A percentile compares a stretch with the other conserved stretches of the same genome.
Conservation (phyloP, 2,888 invertebrate genomes). For the Actias luna region DNA sequence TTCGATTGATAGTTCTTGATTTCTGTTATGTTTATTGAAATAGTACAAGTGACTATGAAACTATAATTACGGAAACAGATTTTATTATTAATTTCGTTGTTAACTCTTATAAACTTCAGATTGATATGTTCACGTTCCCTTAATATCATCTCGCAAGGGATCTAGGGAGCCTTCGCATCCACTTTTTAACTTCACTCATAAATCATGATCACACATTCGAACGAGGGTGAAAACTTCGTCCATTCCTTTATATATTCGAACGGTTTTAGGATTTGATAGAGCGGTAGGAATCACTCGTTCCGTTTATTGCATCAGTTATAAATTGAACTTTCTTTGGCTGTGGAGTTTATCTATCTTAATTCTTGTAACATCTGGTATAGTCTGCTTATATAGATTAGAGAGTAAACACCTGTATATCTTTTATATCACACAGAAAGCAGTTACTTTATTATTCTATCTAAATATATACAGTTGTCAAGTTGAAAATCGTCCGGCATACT, state of each 20-base stretch:
- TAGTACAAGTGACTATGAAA: no score
- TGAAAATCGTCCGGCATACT: no score
- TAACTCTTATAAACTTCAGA: conserved; percentile 14
- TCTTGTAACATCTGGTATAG: neutral
- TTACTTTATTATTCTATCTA: no score
- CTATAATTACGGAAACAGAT: neutral
- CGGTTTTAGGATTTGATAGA: conserved; percentile 16
- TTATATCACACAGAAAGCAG: no score
- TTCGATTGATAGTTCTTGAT: no score
- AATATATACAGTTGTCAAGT: no score
- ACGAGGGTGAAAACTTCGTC: conserved; percentile 18
- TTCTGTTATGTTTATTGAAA: no score
- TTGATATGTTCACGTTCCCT: conserved; percentile 17
- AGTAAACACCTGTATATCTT: no score
- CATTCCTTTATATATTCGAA: conserved; percentile 15
- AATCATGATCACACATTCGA: conserved; percentile 24
- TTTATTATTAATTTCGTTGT: conserved; percentile 1
- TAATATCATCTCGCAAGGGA: conserved; percentile 18
- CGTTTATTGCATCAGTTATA: neutral
- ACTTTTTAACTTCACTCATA: conserved; percentile 23
- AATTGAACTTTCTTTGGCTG: neutral
- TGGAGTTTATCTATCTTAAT: neutral
- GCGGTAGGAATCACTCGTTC: conserved; percentile 17
- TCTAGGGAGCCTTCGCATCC: conserved; percentile 17
- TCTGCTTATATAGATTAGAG: neutral